phyloP scores from a whole-genome alignment of 2,797 vertebrate species.

The Alectoris magna region DNA sequence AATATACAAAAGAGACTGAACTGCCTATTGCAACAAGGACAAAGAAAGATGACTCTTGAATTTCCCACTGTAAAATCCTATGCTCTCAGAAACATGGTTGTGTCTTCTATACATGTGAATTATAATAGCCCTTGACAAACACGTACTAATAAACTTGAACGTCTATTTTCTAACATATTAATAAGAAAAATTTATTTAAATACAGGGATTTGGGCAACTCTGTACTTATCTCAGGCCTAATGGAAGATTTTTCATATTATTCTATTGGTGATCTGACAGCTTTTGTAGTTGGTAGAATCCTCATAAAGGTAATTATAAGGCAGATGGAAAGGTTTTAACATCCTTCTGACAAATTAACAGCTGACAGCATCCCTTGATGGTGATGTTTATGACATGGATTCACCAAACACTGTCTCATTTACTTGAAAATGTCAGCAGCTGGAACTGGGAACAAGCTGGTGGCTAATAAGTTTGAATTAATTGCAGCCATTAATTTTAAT shows the following conservation, averaged over 20 bases:
- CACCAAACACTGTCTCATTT: slow-evolving; percentile 23
- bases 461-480: slow-evolving; percentile 70
- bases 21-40: background rate
- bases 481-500: slow-evolving; percentile 71
- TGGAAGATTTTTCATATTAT: background rate
- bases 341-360: slow-evolving; percentile 36
- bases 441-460: slow-evolving; percentile 46
- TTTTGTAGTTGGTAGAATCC: slow-evolving; percentile 5
- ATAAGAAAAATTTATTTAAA: slow-evolving; percentile 31
- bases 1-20: background rate
- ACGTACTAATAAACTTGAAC: background rate
- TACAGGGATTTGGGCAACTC: background rate
- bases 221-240: background rate
- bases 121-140: background rate
- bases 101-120: background rate
- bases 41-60: background rate
- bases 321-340: slow-evolving; percentile 45
- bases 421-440: slow-evolving; percentile 69
- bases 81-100: background rate
- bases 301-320: background rate
- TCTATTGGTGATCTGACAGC: background rate
- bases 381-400: slow-evolving; percentile 29
- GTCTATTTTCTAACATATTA: background rate
- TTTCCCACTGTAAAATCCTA: background rate
- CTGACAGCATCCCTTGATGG: slow-evolving; percentile 16